A percentile compares a stretch with the other conserved stretches of the same genome.
Conservation (phyloP, 2,797 vertebrate genomes). For the Coracias cyanogaster region DNA sequence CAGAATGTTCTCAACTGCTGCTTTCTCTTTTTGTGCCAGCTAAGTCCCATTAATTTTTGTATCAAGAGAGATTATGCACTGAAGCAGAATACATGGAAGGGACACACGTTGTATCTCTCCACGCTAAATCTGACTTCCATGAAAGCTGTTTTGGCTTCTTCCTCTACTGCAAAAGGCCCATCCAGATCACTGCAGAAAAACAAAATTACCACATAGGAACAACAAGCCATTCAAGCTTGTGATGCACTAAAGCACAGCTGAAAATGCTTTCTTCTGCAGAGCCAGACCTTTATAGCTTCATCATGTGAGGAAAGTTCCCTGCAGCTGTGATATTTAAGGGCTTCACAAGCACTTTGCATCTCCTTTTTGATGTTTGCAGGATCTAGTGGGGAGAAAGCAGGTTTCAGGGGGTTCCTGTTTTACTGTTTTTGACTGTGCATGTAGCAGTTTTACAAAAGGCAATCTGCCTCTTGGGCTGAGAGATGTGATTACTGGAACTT, state of each 20-base stretch:
- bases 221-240: not conserved
- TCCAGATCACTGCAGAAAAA: not conserved
- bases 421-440: fast-evolving
- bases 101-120: fast-evolving
- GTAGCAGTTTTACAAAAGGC: not conserved
- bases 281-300: not conserved
- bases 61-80: not conserved
- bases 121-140: not conserved
- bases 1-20: not conserved
- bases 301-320: not conserved
- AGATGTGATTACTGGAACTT: fast-evolving
- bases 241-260: not conserved
- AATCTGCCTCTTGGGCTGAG: fast-evolving
- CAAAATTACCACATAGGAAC: not conserved
- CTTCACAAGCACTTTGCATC: not conserved
- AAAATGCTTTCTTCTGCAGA: not conserved
- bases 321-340: not conserved
- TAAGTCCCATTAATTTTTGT: not conserved
- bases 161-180: not conserved
- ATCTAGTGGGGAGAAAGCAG: fast-evolving
- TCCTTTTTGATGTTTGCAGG: not conserved
- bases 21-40: not conserved
- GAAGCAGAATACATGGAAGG: fast-evolving
- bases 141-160: not conserved
- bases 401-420: fast-evolving